Evolutionary conservation across 2,113 vertebrate species (phyloP).

Genomic region (Gila orcuttii): DNA sequence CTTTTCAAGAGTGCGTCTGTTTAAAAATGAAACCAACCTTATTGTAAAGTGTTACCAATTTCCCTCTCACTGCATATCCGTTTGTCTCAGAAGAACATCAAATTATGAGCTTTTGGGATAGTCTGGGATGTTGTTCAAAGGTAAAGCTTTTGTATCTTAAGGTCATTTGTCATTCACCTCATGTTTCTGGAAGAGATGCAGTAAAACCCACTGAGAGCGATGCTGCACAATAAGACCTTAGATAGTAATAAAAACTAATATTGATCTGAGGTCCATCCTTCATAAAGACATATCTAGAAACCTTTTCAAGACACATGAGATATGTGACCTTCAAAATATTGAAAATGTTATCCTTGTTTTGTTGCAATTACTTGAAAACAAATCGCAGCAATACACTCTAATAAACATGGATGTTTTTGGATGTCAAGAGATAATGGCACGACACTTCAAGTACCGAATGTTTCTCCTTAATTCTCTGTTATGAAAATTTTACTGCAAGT

Average conservation of each 20-base stretch:
- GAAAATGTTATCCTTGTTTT: conserved; percentile 26
- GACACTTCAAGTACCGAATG: not conserved
- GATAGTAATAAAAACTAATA: conserved; percentile 29
- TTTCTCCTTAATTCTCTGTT: conserved; percentile 34
- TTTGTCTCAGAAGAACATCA: too few species aligned
- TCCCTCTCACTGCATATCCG: too few species aligned
- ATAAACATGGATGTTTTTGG: not conserved
- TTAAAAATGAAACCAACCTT: too few species aligned
- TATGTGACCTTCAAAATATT: conserved; percentile 36
- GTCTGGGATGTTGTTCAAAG: not conserved
- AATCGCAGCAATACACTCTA: not conserved
- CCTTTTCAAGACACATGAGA: not conserved
- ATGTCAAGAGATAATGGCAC: not conserved
- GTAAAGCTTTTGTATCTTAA: not conserved
- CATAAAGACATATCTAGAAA: conserved; percentile 30
- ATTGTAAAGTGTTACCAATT: too few species aligned
- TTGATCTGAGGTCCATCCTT: conserved; percentile 18
- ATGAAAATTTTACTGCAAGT: conserved; percentile 35
- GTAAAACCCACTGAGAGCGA: not conserved
- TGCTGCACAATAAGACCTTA: conserved; percentile 7
- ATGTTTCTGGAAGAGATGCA: not conserved
- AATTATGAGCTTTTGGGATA: too few species aligned
- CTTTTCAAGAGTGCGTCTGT: too few species aligned
- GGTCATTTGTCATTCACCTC: conserved; percentile 15
- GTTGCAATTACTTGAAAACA: not conserved